These are phyloP conservation scores for Drosophila funebris DNA, from an alignment of 1,140 invertebrate species.

Conservation along the genomic window DNA sequence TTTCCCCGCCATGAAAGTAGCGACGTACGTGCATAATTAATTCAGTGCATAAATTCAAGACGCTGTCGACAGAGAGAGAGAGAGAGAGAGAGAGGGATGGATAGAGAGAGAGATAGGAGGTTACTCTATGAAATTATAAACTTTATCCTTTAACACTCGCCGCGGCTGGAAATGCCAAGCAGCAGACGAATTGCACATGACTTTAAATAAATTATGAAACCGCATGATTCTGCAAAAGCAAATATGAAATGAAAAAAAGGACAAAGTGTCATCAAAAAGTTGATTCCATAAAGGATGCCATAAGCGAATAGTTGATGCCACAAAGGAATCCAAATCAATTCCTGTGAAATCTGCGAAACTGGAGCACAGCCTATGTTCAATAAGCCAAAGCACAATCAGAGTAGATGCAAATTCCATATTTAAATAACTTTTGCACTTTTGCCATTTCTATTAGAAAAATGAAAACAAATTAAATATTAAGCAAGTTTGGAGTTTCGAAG, in stretches of 20 bases:
- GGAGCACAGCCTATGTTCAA: no score
- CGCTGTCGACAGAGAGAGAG: conserved; percentile 46
- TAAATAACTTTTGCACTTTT: no score
- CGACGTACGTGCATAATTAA: conserved; percentile 80
- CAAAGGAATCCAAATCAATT: no score
- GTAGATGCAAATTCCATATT: no score
- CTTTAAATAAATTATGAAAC: conserved; percentile 70
- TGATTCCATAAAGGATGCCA: background rate
- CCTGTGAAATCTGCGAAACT: no score
- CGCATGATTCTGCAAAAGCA: conserved; percentile 33
- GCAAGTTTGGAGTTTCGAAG: no score
- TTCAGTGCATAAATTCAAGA: conserved; percentile 81
- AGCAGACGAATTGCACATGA: conserved; percentile 37
- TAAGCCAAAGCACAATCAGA: no score
- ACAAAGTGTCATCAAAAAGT: background rate
- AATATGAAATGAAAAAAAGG: no score
- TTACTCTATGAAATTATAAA: conserved; percentile 78
- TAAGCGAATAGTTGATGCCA: no score
- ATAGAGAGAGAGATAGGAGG: no score
- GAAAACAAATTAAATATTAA: no score
- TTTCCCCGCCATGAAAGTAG: conserved; percentile 3
- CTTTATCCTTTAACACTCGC: conserved; percentile 64
- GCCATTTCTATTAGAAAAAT: no score
- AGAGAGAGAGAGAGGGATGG: background rate
- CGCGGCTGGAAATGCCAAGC: conserved; percentile 48